These are phyloP conservation scores for Hecatera dysodea DNA, from an alignment of 2,888 invertebrate species.

Conservation along the genomic window DNA sequence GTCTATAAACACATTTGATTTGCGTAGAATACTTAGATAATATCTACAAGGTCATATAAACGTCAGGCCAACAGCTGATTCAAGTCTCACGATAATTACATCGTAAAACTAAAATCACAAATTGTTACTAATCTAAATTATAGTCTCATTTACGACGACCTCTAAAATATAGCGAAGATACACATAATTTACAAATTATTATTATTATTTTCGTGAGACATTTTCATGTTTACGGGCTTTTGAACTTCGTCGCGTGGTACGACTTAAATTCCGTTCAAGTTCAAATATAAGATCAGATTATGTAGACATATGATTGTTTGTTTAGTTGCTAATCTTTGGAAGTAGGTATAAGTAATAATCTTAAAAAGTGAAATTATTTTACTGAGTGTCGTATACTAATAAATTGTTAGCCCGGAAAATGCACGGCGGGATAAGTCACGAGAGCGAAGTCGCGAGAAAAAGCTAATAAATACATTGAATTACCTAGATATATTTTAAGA, in stretches of 20 bases:
- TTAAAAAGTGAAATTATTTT: too few species aligned
- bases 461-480: background rate
- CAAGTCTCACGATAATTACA: conserved; percentile 5
- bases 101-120: conserved; percentile 25
- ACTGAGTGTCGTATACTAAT: too few species aligned
- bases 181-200: background rate
- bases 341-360: too few species aligned
- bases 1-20: conserved; percentile 4
- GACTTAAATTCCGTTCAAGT: background rate
- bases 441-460: background rate
- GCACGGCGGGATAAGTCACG: background rate
- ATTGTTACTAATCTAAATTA: conserved; percentile 12
- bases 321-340: too few species aligned
- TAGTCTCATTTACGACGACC: conserved; percentile 2
- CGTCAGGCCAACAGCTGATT: conserved; percentile 21
- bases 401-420: too few species aligned
- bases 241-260: conserved; percentile 1
- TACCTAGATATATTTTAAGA: too few species aligned
- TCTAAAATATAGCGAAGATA: conserved; percentile 5
- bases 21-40: conserved; percentile 1
- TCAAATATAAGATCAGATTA: background rate
- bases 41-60: conserved; percentile 19
- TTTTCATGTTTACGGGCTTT: conserved; percentile 8
- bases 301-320: too few species aligned
- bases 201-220: conserved; percentile 1